Evolutionary conservation across 2,113 vertebrate species (phyloP).

Genomic region (Hypomesus transpacificus): DNA sequence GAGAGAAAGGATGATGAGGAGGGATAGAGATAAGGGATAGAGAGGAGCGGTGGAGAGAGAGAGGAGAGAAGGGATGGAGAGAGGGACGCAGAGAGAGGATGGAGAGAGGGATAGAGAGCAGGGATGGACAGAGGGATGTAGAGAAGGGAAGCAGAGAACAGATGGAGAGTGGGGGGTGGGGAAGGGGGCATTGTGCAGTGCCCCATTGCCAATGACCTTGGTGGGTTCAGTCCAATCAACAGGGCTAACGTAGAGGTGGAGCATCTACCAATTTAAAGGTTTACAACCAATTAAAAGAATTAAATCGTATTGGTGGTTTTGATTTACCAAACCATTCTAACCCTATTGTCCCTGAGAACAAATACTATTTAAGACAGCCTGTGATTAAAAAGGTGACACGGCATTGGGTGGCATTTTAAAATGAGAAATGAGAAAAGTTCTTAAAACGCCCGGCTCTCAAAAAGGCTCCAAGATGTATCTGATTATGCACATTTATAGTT

Average conservation of each 20-base stretch:
- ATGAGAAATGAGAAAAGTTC: neutral
- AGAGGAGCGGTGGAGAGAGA: neutral
- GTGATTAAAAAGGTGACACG: neutral
- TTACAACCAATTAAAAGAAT: neutral
- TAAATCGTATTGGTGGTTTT: too few relatives aligned
- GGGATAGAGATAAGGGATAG: neutral
- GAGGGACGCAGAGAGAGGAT: neutral
- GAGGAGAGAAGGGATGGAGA: neutral
- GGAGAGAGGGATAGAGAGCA: neutral
- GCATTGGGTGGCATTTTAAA: too few relatives aligned
- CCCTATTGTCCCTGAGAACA: too few relatives aligned
- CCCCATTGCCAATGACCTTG: neutral
- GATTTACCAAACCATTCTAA: too few relatives aligned
- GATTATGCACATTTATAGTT: constrained; percentile 34
- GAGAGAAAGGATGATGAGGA: neutral
- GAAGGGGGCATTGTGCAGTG: neutral
- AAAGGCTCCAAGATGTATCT: neutral
- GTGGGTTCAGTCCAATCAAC: neutral
- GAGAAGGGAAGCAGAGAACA: too few relatives aligned
- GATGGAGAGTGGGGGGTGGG: too few relatives aligned
- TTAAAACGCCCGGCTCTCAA: neutral
- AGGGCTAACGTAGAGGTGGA: neutral
- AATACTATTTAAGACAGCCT: too few relatives aligned
- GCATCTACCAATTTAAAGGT: neutral
- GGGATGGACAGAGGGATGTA: neutral